Conservation (phyloP, 2,113 vertebrate genomes). For the Grallaria varia region DNA sequence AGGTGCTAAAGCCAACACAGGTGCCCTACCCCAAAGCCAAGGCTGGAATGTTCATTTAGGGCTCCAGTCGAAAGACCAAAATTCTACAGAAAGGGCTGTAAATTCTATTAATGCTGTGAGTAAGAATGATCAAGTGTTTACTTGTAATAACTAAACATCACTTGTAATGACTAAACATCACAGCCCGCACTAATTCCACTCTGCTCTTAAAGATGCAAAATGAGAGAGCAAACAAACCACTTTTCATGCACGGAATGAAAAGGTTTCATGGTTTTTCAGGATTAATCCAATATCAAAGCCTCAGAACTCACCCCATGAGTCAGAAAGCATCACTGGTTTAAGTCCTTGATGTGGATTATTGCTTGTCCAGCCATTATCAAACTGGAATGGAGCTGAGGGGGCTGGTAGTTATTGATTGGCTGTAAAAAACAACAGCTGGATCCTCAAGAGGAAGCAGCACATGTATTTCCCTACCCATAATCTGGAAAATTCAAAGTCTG, state of each 20-base stretch:
- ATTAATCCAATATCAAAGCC: neutral
- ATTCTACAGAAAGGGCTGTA: neutral
- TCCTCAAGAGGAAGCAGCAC: neutral
- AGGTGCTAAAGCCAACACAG: neutral
- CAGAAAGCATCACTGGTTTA: neutral
- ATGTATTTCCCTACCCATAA: neutral
- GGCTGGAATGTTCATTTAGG: neutral
- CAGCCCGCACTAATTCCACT: neutral
- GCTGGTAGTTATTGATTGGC: neutral
- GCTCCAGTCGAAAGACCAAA: neutral
- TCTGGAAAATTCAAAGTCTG: neutral
- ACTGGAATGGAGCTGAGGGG: neutral
- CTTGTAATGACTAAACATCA: neutral
- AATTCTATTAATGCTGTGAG: neutral
- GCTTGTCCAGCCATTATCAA: neutral
- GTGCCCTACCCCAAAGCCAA: neutral
- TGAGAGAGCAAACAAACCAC: neutral
- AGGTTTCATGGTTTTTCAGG: neutral
- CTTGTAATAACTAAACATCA: neutral
- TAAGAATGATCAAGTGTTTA: neutral
- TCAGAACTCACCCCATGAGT: neutral
- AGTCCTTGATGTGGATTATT: neutral
- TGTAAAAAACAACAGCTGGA: neutral
- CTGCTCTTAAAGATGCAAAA: neutral
- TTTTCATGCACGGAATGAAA: neutral